Conservation (phyloP, 2,113 vertebrate genomes). For the Corythaeola cristata region DNA sequence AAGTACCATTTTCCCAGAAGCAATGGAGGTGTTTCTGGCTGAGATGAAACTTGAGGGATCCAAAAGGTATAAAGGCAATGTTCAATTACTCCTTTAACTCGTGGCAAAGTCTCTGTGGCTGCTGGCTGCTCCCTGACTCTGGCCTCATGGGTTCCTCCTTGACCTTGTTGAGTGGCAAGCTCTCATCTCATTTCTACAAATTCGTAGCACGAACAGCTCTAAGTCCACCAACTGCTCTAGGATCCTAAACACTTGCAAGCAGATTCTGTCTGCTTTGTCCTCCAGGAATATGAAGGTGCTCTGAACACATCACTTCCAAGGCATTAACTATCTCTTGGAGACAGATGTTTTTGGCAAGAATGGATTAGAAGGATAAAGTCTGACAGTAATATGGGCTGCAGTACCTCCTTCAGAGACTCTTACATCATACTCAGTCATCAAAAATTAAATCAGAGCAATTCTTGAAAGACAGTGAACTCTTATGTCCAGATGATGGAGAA, state of each 20-base stretch:
- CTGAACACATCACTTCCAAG: background rate
- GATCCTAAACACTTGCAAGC: no score
- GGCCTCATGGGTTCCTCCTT: background rate
- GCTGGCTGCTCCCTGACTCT: background rate
- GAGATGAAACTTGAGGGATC: background rate
- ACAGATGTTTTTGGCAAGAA: background rate
- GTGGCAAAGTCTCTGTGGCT: background rate
- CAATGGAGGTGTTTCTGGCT: background rate
- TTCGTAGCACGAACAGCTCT: background rate
- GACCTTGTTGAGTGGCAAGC: background rate
- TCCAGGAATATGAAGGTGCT: background rate
- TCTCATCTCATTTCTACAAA: background rate
- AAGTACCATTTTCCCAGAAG: background rate
- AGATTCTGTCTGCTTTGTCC: background rate
- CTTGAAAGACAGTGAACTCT: background rate
- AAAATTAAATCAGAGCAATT: background rate
- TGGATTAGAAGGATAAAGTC: background rate
- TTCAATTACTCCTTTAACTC: background rate
- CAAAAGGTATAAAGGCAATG: background rate
- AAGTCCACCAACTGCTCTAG: background rate
- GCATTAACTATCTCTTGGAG: background rate
- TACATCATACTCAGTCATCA: no score
- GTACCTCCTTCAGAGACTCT: background rate
- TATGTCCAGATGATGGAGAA: background rate
- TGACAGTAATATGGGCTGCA: background rate